Base-by-base conservation (phyloP, 2,888 invertebrate species). In the Ligdia adustata region DNA sequence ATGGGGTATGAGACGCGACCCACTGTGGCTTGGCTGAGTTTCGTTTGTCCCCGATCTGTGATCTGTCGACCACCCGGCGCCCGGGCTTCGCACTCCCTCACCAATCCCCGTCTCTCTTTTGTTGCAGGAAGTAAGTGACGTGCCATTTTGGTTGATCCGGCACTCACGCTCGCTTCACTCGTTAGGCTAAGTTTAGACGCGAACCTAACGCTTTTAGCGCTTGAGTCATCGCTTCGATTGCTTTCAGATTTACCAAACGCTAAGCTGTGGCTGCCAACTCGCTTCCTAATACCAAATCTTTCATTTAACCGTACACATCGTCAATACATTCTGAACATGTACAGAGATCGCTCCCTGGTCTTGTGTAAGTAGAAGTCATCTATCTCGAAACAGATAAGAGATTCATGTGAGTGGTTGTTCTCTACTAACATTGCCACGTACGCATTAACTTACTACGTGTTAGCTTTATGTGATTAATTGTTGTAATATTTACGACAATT, bases 71-170 rank as follows among this genome's bases (percentile, higher is more conserved):
- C 65, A 26, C 37, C 7, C 1, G 15, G 72, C 66, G 27, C 32
- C 74, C 72, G 80, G 79, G 77, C 78, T 81, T 78, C 82, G 86
- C 89, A 88, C 87, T 81, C 76, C 85, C 74, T 81, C 82, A 87
- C 85, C 82, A 76, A 82, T 59, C 69, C 86, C 82, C 75, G 54
- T 83, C 73, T 88, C 79, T 89, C 83, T 88, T 88, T 90, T 90
- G 88, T 91, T 91, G 75, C 91, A 91, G 91, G 90, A 91, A 91
- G 91, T 91, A 90, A 91, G 91, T 91, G 86, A 75, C 81, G 84
- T 87, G 86, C 79, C 84, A 77, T 84, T 84, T 87, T 79, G 78
- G 84, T 83, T 82, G 86, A 74, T 80, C 81, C 88, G 79, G 82
- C 87, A 86, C 82, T 82, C 76, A 78, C 81, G 80, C 74, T 75